Base-by-base conservation (phyloP, 2,888 invertebrate genomes). In the Tineola bisselliella region DNA sequence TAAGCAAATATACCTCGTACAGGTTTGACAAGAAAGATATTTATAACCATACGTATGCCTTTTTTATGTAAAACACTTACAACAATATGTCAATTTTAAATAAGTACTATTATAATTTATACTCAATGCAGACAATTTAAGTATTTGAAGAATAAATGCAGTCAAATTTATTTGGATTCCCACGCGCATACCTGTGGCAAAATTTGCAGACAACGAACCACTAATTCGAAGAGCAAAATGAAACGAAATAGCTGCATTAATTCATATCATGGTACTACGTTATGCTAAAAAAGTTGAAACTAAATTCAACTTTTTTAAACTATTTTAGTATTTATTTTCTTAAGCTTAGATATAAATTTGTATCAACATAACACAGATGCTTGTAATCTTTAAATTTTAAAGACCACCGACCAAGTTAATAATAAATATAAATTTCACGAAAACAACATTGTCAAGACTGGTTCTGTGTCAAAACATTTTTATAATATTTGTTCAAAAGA, bases 161-260 rank as follows among this genome's bases (percentile, higher is more conserved):
- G 15, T 15, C 48, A 2, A 66, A 71, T 66, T 65, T 62, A 64
- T 63, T 54, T 66, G 60, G 68, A 66, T 70, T 70, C 72, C 68
- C 64, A 66, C 73, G 75, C 73, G 73, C 69, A 73, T 74, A 17
- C 8, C 13, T 25, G 6, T 4, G 6, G 6, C n/a, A 68, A 69
- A 72, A 79, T 79, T 73, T 67, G 72, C 74, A 79, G 79, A 78
- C 79, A 65, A 71, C 79, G 65, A 71, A 8, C 48, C 8, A 8
- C 10, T 17, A 48, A 48, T 48, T 10, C 11, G 2, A n/a, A 48
- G 48, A 17, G 15, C 13, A 2, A 48, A 48, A n/a, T 15, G 15
- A 48, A 48, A 48, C 25, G n/a, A 60, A 60, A 30, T 65, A 60
- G 63, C 66, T 63, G 64, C 44, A 66, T 65, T 66, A 65, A 64